These are phyloP conservation scores for Teleogryllus oceanicus DNA, from an alignment of 2,888 invertebrate genomes.

Conservation along the genomic window DNA sequence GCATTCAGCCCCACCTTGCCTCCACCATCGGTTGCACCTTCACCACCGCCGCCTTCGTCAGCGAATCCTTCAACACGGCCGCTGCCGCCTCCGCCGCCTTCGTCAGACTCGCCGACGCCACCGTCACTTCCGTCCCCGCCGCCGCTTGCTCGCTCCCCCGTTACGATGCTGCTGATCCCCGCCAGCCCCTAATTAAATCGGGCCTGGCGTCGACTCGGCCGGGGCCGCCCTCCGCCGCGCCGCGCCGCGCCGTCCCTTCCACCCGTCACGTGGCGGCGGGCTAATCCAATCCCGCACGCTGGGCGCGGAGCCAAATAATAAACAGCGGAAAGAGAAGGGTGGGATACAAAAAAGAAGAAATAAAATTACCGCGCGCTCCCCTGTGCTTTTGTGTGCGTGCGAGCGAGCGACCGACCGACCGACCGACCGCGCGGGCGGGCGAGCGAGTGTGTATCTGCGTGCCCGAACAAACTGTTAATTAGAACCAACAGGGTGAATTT, in stretches of 20 bases:
- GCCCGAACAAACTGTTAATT: constrained; percentile 18
- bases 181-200: constrained; percentile 7
- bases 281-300: constrained; percentile 18
- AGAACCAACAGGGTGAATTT: constrained; percentile 18
- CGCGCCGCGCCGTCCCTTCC: not conserved
- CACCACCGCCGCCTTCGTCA: not conserved
- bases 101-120: not conserved
- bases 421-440: not conserved
- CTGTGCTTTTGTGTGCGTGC: not conserved
- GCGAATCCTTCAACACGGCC: not conserved
- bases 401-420: not conserved
- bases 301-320: constrained; percentile 18
- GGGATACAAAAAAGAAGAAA: constrained; percentile 1
- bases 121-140: not conserved
- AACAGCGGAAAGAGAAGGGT: constrained; percentile 10
- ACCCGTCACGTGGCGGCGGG: not conserved
- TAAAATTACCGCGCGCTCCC: constrained; percentile 18
- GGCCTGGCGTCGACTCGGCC: not conserved
- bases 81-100: not conserved
- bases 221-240: not conserved
- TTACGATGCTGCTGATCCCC: not conserved
- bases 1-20: no score
- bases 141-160: not conserved
- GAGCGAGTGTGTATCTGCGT: not conserved
- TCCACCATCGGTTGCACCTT: no score